These are phyloP conservation scores for Phaonia tiefii DNA, from an alignment of 2,888 invertebrate species.

Conservation along the genomic window DNA sequence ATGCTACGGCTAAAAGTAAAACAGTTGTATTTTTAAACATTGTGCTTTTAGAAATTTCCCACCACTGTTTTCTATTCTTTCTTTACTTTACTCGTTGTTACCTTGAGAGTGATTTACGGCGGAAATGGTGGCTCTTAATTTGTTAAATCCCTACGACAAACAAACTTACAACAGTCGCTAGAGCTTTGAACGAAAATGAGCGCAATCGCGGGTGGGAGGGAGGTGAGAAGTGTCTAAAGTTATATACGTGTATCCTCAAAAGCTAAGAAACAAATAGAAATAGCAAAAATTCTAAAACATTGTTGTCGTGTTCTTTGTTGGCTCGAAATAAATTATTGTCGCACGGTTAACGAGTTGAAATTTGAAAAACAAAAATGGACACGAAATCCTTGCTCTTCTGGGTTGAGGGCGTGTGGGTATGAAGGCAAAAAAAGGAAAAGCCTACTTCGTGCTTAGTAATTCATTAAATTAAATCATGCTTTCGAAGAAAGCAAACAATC, in stretches of 20 bases:
- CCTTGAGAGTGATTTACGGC: conserved; percentile 74
- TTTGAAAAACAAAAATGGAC: conserved; percentile 4
- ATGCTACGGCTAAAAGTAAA: too few species aligned
- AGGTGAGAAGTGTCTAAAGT: too few species aligned
- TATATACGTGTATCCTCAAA: too few species aligned
- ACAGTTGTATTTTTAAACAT: too few species aligned
- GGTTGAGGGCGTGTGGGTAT: not conserved
- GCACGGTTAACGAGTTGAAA: conserved; percentile 37
- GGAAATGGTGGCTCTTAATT: conserved; percentile 74
- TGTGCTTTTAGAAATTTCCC: too few species aligned
- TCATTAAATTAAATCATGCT: conserved; percentile 51
- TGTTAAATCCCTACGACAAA: conserved; percentile 72
- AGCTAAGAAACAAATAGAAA: not conserved
- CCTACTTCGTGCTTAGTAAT: conserved; percentile 6
- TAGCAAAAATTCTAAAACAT: conserved; percentile 12
- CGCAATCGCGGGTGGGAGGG: too few species aligned
- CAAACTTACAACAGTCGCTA: conserved; percentile 17
- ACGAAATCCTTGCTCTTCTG: conserved; percentile 11
- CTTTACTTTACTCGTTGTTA: conserved; percentile 37
- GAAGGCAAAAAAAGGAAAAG: not conserved
- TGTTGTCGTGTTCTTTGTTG: conserved; percentile 22
- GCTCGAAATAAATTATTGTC: conserved; percentile 44
- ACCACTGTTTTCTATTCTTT: too few species aligned
- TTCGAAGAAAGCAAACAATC: conserved; percentile 19
- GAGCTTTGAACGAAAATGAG: not conserved